Base-by-base conservation (phyloP, 2,113 vertebrate species). In the Psophia crepitans region DNA sequence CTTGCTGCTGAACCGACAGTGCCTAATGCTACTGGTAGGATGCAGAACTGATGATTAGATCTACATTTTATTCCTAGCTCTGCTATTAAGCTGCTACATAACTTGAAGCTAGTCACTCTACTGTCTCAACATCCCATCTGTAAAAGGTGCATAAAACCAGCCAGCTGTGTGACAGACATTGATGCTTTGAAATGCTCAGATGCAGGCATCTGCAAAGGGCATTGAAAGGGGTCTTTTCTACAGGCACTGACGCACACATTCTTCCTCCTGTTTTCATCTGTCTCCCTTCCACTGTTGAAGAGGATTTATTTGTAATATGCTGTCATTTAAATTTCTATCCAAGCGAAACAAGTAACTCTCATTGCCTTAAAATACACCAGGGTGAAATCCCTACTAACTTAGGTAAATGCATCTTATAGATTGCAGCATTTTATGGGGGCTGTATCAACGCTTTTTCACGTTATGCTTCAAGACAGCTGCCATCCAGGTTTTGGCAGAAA, bases 21-120 rank as follows among this genome's bases (percentile, higher is more conserved):
- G 23, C 35, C 32, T 37, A 30, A 21, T 0, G 0, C 23, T 49
- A 33, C n/a, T 64, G n/a, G 37, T 35, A 43, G 3, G 1, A 73
- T 21, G 27, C 12, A 43, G 48, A 87, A 83, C 28, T 43, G 37
- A 76, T 53, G 80, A 58, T 22, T 19, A 54, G 54, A 56, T 35
- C 16, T 70, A 26, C 22, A 43, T 66, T 74, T 83, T 90, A 30
- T 74, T 83, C 66, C 58, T 69, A 41, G 9, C 41, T 58, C 20
- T 27, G 44, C 70, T 56, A 37, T 48, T 68, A 44, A 61, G 32
- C 57, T 90, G 66, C 54, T 65, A 33, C 19, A 12, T 57, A 57
- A 68, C 26, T 91, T 83, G 41, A 68, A 87, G 10, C 28, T 27
- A 21, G 24, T 69, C 23, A 12, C 33, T 65, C 78, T 20, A 41